A percentile compares a stretch with the other conserved stretches of the same genome.
Evolutionary conservation across 2,888 invertebrate genomes (phyloP).

Genomic region (Cyclophora albipunctata): DNA sequence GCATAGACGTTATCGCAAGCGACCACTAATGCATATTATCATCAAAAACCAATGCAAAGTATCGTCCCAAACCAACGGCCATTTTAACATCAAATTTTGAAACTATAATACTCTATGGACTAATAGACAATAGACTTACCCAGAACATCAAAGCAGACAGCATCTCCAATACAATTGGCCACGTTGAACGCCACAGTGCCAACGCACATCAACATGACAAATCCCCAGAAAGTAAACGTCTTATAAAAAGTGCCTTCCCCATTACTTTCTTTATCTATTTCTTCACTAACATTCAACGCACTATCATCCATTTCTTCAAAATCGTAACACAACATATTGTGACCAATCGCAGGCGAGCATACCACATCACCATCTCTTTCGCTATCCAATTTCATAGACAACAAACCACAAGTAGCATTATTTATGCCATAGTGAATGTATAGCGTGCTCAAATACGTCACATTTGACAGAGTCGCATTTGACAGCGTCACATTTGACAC

Average conservation of each 20-base stretch:
- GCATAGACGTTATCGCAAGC: no score
- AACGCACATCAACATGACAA: conserved; percentile 81
- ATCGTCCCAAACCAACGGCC: no score
- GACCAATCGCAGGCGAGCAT: conserved; percentile 16
- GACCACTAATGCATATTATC: no score
- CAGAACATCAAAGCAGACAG: conserved; percentile 91
- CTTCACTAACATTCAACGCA: conserved; percentile 6
- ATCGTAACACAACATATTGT: conserved; percentile 54
- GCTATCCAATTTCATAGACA: conserved; percentile 46
- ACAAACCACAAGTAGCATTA: conserved; percentile 45
- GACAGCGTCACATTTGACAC: background rate
- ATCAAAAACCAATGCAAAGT: no score
- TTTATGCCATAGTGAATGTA: conserved; percentile 38
- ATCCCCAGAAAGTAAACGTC: conserved; percentile 82
- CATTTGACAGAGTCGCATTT: conserved; percentile 32
- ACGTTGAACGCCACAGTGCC: conserved; percentile 90
- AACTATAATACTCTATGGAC: no score
- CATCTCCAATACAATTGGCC: conserved; percentile 90
- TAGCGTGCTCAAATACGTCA: conserved; percentile 43
- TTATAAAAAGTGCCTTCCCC: conserved; percentile 61
- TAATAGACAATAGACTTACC: conserved; percentile 63
- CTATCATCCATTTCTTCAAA: conserved; percentile 19
- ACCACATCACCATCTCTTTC: conserved; percentile 27
- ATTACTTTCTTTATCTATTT: conserved; percentile 8
- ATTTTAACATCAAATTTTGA: no score